Base-by-base conservation (phyloP, 2,797 vertebrate genomes). In the Darevskia nairensis region DNA sequence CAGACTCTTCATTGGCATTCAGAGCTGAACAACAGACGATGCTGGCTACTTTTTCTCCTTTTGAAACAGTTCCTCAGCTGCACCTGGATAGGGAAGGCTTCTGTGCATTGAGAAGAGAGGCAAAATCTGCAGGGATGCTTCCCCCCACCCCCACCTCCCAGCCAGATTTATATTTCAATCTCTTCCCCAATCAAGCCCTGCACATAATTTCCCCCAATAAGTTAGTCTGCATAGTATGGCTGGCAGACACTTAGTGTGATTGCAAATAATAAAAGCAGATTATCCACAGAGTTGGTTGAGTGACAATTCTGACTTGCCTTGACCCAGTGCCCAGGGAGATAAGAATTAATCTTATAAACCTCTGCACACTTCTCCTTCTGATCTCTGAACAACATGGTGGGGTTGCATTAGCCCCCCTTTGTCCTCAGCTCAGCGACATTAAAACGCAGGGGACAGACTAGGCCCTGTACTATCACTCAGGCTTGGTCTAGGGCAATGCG, bases 251-350 rank as follows among this genome's bases (percentile, higher is more conserved):
- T 96, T 95, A 96, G 96, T 96, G 93, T 96, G 96, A 96, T 96
- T 96, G 97, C 96, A 96, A 96, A 94, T 96, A 96, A 96, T 96
- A 95, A 96, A 96, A 95, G 95, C 94, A 95, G 96, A 97, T 97
- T 96, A 97, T 96, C 95, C 82, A 83, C 89, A 93, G 95, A 92
- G 94, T 95, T 94, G 0, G 89, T 91, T 92, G 94, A 96, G 89
- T 84, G 95, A 92, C 55, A 92, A 95, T 96, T 96, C 96, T 95
- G 86, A 4, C 86, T 81, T 74, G 97, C 96, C 95, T 95, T 96
- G 97, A 97, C 96, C 96, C 95, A 94, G 92, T 95, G 96, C 94
- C 96, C 95, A 55, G 94, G 93, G 95, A 96, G 96, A 96, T 94
- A 96, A 95, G 96, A 96, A 96, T 96, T 96, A 96, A 96, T 97